These are phyloP conservation scores for Bellardia pandia DNA, from an alignment of 2,888 invertebrate species.

Conservation along the genomic window DNA sequence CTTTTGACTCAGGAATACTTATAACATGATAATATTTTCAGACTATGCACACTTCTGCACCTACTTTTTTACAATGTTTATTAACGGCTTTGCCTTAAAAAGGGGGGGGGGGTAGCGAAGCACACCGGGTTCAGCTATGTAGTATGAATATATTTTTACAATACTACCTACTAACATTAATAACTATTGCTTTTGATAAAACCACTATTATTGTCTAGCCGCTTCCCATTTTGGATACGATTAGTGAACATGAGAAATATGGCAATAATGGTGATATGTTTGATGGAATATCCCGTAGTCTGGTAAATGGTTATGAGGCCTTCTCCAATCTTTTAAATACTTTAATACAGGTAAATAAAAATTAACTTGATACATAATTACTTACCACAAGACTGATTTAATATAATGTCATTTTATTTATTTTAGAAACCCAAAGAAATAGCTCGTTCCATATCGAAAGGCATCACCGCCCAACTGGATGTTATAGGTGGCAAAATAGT, in stretches of 20 bases:
- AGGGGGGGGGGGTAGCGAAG: too few relatives aligned
- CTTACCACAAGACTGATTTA: background rate
- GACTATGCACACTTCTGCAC: too few relatives aligned
- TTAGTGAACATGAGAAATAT: slow-evolving; percentile 91
- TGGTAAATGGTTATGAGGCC: slow-evolving; percentile 89
- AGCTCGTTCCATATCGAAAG: slow-evolving; percentile 80
- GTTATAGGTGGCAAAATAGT: slow-evolving; percentile 82
- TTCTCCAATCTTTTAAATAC: slow-evolving; percentile 88
- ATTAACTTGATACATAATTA: background rate
- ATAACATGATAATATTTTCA: too few relatives aligned
- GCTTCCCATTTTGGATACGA: slow-evolving; percentile 90
- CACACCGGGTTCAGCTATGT: too few relatives aligned
- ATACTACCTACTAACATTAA: too few relatives aligned
- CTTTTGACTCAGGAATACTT: too few relatives aligned
- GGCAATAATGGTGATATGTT: slow-evolving; percentile 90
- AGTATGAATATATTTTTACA: too few relatives aligned
- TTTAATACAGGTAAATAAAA: slow-evolving; percentile 85
- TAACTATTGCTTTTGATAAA: too few relatives aligned
- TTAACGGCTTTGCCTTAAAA: too few relatives aligned
- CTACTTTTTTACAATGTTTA: too few relatives aligned
- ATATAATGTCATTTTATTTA: slow-evolving; percentile 4
- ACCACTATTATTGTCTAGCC: slow-evolving; percentile 83
- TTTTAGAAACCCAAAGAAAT: slow-evolving; percentile 82
- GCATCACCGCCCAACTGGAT: slow-evolving; percentile 82
- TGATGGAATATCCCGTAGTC: slow-evolving; percentile 86